These are phyloP conservation scores for Bradypus variegatus DNA, from an alignment of 2,797 vertebrate genomes.

Conservation along the genomic window DNA sequence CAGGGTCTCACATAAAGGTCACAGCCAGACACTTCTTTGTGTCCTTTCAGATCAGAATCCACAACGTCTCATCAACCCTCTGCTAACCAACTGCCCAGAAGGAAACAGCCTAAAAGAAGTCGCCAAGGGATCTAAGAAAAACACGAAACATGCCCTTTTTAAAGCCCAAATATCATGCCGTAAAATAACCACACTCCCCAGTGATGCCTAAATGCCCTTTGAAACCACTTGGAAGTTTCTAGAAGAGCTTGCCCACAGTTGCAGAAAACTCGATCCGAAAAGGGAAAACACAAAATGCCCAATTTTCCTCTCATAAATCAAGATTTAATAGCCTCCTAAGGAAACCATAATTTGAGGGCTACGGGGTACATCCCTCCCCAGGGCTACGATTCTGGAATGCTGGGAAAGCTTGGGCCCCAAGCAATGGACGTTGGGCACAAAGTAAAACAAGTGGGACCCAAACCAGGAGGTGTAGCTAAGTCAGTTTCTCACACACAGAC, in stretches of 20 bases:
- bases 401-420: background rate
- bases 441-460: background rate
- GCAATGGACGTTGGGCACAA: background rate
- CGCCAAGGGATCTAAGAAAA: background rate
- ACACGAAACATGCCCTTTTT: background rate
- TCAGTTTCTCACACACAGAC: background rate
- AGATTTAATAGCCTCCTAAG: conserved; percentile 19
- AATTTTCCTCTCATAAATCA: conserved; percentile 46
- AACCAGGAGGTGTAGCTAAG: background rate
- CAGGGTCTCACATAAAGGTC: background rate
- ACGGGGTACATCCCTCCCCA: background rate
- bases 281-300: conserved; percentile 1
- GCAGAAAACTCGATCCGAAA: background rate
- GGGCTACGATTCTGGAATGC: background rate
- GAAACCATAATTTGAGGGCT: conserved; percentile 36
- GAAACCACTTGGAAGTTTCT: background rate
- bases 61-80: background rate
- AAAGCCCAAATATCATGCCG: background rate
- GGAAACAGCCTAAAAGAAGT: background rate
- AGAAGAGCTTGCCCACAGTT: background rate
- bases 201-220: background rate
- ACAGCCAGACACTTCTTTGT: background rate
- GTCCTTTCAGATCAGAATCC: background rate
- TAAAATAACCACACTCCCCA: background rate
- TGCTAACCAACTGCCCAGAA: background rate